Percentiles rank a stretch among this genome's conserved stretches.
phyloP scores from a whole-genome alignment of 2,797 vertebrate genomes.

The Heterohyrax brucei region DNA sequence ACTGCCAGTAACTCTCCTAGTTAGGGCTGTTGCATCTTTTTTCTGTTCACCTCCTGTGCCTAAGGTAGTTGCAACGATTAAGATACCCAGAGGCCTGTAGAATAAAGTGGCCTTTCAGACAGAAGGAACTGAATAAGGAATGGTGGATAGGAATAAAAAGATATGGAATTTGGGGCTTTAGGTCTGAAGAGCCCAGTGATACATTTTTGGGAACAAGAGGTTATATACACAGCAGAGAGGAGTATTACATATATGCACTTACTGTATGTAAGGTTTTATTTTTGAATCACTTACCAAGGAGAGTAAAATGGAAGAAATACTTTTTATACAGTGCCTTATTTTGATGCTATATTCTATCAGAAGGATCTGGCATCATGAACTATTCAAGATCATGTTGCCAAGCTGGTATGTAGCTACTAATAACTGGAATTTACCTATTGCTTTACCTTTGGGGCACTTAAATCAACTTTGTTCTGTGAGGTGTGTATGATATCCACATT shows the following conservation, averaged over 20 bases:
- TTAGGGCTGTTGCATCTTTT: neutral
- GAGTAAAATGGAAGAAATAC: neutral
- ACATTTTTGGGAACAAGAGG: neutral
- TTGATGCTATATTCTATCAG: constrained; percentile 20
- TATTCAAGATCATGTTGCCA: neutral
- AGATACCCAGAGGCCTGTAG: neutral
- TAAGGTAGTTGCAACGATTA: neutral
- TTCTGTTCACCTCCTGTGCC: neutral
- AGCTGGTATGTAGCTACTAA: constrained; percentile 29
- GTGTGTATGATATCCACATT: neutral
- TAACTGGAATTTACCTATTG: constrained; percentile 45
- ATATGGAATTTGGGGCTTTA: neutral
- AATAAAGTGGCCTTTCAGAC: constrained; percentile 6
- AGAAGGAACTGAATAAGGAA: constrained; percentile 20
- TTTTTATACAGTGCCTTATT: constrained; percentile 10
- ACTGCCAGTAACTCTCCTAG: neutral
- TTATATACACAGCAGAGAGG: neutral
- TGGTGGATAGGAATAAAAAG: neutral
- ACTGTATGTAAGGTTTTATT: neutral
- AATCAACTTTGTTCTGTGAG: neutral
- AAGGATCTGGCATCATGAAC: constrained; percentile 16
- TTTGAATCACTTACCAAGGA: constrained; percentile 8
- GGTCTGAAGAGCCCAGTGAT: neutral
- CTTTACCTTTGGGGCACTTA: constrained; percentile 18
- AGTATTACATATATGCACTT: neutral